phyloP scores from a whole-genome alignment of 2,888 invertebrate species.

The Apomyelois bistriatella region DNA sequence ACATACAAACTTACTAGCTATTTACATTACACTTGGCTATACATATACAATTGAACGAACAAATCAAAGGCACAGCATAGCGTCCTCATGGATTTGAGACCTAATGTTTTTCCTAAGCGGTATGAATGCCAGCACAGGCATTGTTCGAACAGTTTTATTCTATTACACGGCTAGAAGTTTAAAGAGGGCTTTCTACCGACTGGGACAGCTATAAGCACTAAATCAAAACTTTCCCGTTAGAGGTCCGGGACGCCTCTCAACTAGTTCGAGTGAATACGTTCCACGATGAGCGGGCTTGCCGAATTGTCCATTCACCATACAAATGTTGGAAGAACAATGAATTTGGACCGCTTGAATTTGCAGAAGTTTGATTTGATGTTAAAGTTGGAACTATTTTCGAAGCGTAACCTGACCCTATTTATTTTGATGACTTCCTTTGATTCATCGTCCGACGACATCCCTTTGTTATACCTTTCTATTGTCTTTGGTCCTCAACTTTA shows the following conservation, averaged over 20 bases:
- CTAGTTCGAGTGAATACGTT: constrained; percentile 63
- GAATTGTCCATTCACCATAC: constrained; percentile 54
- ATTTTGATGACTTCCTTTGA: constrained; percentile 14
- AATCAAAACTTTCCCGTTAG: constrained; percentile 75
- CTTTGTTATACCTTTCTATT: constrained; percentile 12
- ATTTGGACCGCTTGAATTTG: constrained; percentile 34
- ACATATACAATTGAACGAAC: too few species aligned
- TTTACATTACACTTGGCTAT: too few species aligned
- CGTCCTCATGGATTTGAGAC: not conserved
- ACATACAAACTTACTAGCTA: too few species aligned
- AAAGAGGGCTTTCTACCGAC: constrained; percentile 62
- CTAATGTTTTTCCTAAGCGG: constrained; percentile 40
- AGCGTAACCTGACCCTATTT: constrained; percentile 11
- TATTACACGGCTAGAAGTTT: constrained; percentile 73
- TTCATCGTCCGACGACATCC: constrained; percentile 9
- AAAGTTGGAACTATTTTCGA: constrained; percentile 12
- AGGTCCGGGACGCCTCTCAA: constrained; percentile 43
- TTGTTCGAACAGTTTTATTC: constrained; percentile 76
- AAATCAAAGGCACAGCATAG: too few species aligned
- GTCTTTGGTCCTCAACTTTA: constrained; percentile 7
- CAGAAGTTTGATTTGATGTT: constrained; percentile 17
- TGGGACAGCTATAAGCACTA: constrained; percentile 74
- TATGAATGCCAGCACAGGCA: constrained; percentile 61
- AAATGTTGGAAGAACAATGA: constrained; percentile 47
- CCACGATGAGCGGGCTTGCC: constrained; percentile 42